Evolutionary conservation across 2,888 invertebrate species (phyloP), one percentile per base, ranked within the genome.

Genomic region (Rhogogaster chlorosoma): DNA sequence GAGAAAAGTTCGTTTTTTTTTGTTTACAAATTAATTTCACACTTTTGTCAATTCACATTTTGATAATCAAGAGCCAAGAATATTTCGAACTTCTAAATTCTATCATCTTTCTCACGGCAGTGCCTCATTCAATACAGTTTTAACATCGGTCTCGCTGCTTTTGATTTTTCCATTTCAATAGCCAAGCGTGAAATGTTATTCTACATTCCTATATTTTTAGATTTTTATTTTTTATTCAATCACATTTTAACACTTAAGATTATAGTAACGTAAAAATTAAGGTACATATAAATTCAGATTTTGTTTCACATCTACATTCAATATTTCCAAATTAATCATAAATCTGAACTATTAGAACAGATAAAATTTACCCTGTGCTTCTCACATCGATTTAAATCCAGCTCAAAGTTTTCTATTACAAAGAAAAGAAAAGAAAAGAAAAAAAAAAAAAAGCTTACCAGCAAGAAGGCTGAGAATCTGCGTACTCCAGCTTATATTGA

Each of bases 111-210:
- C 87, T 84, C 86, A 84, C 86, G 87, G 71, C 84, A 84, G 75
- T 87, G 84, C 67, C 67, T 71, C 80, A 86, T 85, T 83, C 84
- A 83, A 86, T 71, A 53, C 77, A 49, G 18, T 77, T 53, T 53
- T 71, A 80, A 45, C 36, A 26, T 80, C 49, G 67, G 42, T 64
- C 45, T 64, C 32, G 67, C 75, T 84, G 70, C 78, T 87, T 84
- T 45, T 83, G 42, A 71, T 89, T 91, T 91, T 92, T 91, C 91
- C 91, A 92, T 91, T 91, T 90, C 88, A 90, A 91, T 87, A 89
- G 92, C 92, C 92, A 92, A 92, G 91, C 89, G 91, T 90, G 92
- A 92, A 92, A 92, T 86, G 89, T 89, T 83, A 42, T 80, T 61
- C 26, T 36, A 61, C 36, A 38, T 36, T 36, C 49, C 49, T 22